Percentiles rank a stretch among this genome's conserved stretches.
phyloP scores from a whole-genome alignment of 2,797 vertebrate species.

The Cuniculus paca region DNA sequence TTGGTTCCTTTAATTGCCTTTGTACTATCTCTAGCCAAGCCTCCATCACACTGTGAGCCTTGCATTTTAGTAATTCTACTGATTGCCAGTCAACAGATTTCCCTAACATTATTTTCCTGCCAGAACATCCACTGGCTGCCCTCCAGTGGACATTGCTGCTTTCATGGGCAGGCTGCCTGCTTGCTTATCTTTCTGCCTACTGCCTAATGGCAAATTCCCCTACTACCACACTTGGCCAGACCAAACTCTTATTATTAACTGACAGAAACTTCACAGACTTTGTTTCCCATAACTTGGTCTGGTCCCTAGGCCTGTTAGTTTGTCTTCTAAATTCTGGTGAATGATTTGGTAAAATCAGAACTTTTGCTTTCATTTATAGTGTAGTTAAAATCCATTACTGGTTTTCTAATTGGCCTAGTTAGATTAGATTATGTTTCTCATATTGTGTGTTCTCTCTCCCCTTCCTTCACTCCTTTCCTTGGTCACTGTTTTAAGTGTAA shows the following conservation, averaged over 20 bases:
- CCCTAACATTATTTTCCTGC: slow-evolving; percentile 69
- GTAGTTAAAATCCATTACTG: slow-evolving; percentile 48
- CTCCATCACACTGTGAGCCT: slow-evolving; percentile 13
- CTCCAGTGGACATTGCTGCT: slow-evolving; percentile 69
- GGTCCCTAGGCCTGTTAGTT: slow-evolving; percentile 30
- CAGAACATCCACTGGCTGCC: slow-evolving; percentile 71
- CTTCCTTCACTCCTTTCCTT: background rate
- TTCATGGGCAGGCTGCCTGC: slow-evolving; percentile 62
- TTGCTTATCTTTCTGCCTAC: slow-evolving; percentile 71
- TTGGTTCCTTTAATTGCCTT: slow-evolving; percentile 41
- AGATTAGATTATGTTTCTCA: slow-evolving; percentile 47
- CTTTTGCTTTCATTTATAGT: slow-evolving; percentile 62
- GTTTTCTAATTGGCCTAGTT: slow-evolving; percentile 33
- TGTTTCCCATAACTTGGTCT: slow-evolving; percentile 58
- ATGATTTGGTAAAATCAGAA: slow-evolving; percentile 57
- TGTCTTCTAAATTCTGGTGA: slow-evolving; percentile 44
- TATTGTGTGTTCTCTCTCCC: background rate
- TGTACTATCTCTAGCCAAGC: slow-evolving; percentile 15
- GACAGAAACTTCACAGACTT: slow-evolving; percentile 36
- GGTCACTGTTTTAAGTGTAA: background rate
- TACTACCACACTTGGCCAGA: background rate
- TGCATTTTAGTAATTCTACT: slow-evolving; percentile 71
- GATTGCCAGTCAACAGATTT: slow-evolving; percentile 74
- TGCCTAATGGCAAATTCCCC: slow-evolving; percentile 56
- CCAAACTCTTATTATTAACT: slow-evolving; percentile 50